Percentiles rank a stretch among this genome's conserved stretches.
Evolutionary conservation across 2,113 vertebrate genomes (phyloP).

Genomic region (Hypocryptadius cinnamomeus): DNA sequence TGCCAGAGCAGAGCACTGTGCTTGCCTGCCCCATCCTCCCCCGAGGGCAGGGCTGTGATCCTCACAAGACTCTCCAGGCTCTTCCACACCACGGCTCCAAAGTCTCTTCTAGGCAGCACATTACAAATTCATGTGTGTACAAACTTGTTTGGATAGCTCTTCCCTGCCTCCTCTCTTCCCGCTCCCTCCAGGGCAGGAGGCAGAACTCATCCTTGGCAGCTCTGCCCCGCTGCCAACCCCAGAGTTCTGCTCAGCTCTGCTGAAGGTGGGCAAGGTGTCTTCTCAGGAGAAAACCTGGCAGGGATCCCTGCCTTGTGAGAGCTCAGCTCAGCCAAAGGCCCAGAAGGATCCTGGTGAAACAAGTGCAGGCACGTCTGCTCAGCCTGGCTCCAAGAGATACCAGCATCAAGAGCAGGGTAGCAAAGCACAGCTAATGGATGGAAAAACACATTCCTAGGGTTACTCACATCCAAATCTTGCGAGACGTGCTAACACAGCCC

Average conservation of each 20-base stretch:
- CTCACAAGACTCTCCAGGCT: not conserved
- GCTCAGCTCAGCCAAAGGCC: not conserved
- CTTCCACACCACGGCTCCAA: not conserved
- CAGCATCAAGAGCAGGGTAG: not conserved
- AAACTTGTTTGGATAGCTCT: constrained; percentile 40
- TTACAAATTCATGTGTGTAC: constrained; percentile 35
- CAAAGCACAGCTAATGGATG: not conserved
- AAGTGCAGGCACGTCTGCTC: not conserved
- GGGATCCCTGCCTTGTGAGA: not conserved
- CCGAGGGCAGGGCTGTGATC: not conserved
- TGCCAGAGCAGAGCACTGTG: not conserved
- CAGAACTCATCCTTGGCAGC: not conserved
- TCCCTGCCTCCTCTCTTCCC: not conserved
- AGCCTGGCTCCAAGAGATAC: not conserved
- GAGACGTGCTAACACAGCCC: not conserved
- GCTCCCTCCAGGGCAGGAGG: constrained; percentile 4
- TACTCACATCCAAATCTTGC: not conserved
- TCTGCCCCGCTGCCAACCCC: not conserved
- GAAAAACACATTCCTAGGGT: not conserved
- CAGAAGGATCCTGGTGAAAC: not conserved
- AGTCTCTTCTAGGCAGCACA: not conserved
- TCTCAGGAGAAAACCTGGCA: not conserved
- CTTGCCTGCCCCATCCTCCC: not conserved
- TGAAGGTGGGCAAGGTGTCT: constrained; percentile 9
- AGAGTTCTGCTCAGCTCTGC: not conserved